These are phyloP conservation scores for Bugulina stolonifera DNA, from an alignment of 2,888 invertebrate genomes.

Conservation along the genomic window DNA sequence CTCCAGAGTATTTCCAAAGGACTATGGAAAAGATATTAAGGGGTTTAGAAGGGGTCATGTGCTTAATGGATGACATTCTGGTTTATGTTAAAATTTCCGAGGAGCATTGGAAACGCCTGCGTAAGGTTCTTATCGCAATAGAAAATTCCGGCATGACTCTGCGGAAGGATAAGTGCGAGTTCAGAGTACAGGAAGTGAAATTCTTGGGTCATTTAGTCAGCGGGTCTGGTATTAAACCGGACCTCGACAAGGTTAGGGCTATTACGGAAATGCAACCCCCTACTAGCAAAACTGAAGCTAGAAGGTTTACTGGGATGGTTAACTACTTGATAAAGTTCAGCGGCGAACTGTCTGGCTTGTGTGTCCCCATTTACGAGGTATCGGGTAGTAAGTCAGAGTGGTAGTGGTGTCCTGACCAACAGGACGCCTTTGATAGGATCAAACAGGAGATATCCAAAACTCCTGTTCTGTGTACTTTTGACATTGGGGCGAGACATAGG, in stretches of 20 bases:
- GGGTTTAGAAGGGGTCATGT: slow-evolving; percentile 40
- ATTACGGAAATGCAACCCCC: slow-evolving; percentile 22
- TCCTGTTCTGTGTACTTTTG: slow-evolving; percentile 19
- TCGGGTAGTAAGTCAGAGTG: slow-evolving; percentile 20
- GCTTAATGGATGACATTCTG: slow-evolving; percentile 45
- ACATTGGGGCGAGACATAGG: too few species aligned
- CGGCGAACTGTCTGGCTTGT: background rate
- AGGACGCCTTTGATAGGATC: slow-evolving; percentile 3
- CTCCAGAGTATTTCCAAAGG: slow-evolving; percentile 53
- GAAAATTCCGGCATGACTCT: slow-evolving; percentile 24
- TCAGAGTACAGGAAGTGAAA: slow-evolving; percentile 14
- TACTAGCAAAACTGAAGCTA: slow-evolving; percentile 23
- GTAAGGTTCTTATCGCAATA: background rate
- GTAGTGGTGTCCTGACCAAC: slow-evolving; percentile 1
- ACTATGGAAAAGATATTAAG: slow-evolving; percentile 43
- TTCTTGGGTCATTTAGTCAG: slow-evolving; percentile 27
- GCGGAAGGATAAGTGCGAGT: slow-evolving; percentile 27
- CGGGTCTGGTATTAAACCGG: slow-evolving; percentile 5
- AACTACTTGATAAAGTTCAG: slow-evolving; percentile 27
- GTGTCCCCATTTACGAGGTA: slow-evolving; percentile 22
- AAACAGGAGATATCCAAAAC: slow-evolving; percentile 17
- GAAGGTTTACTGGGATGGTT: slow-evolving; percentile 28
- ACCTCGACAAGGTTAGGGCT: slow-evolving; percentile 18
- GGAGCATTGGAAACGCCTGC: slow-evolving; percentile 36
- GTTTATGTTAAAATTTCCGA: slow-evolving; percentile 33